These are phyloP conservation scores for Yponomeuta malinellus DNA, from an alignment of 2,888 invertebrate genomes.

Conservation along the genomic window DNA sequence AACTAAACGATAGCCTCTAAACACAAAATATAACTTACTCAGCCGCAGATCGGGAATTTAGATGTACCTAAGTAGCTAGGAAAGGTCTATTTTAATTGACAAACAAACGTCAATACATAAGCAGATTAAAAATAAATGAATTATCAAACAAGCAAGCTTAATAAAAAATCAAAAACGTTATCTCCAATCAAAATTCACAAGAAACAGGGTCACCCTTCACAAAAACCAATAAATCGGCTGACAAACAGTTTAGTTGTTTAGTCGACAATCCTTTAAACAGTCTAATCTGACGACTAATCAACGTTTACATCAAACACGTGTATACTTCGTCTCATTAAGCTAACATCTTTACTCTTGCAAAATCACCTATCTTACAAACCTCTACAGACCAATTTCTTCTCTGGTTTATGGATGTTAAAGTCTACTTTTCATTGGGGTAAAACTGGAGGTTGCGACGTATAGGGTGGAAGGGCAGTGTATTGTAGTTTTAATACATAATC, in stretches of 20 bases:
- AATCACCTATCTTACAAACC: neutral
- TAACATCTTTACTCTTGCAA: neutral
- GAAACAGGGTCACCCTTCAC: neutral
- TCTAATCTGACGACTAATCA: constrained; percentile 35
- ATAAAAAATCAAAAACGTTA: neutral
- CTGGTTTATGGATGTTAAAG: neutral
- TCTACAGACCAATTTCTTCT: neutral
- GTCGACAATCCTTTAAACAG: constrained; percentile 35
- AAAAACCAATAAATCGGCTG: constrained; percentile 55
- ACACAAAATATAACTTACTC: no score
- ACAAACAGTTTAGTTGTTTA: constrained; percentile 61
- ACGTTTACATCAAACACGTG: constrained; percentile 21
- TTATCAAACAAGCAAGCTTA: no score
- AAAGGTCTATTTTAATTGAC: no score
- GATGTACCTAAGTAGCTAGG: no score
- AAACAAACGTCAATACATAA: no score
- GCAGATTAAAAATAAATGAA: no score
- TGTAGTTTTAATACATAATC: constrained; percentile 29
- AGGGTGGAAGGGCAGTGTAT: constrained; percentile 6
- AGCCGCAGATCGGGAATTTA: no score
- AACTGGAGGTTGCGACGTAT: neutral
- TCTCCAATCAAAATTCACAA: neutral
- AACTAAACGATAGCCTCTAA: no score
- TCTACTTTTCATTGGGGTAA: neutral
- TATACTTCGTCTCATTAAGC: constrained; percentile 19